These are phyloP conservation scores for Heliconius nattereri DNA, from an alignment of 1,140 invertebrate genomes.

Conservation along the genomic window DNA sequence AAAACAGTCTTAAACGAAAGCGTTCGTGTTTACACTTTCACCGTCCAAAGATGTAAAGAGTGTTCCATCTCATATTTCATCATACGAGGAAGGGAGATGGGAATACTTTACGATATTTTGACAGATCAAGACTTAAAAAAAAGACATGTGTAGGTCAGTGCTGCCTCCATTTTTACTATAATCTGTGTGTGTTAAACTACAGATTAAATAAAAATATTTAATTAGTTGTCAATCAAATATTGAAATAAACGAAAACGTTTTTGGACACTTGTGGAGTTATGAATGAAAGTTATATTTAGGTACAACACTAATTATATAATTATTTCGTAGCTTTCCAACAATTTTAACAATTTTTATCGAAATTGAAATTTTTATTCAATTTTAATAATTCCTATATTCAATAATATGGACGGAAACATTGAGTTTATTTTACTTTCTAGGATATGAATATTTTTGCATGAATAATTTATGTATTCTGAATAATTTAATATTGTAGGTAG, in stretches of 20 bases:
- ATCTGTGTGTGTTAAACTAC: not conserved
- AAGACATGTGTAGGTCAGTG: slow-evolving; percentile 1
- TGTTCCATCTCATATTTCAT: slow-evolving; percentile 28
- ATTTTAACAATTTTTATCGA: not conserved
- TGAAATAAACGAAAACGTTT: not conserved
- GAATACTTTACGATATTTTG: slow-evolving; percentile 10
- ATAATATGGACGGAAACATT: not conserved
- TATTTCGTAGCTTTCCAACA: not conserved
- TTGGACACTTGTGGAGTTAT: not conserved
- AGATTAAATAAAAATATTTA: not conserved
- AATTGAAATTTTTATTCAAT: not conserved
- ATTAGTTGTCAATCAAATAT: slow-evolving; percentile 6
- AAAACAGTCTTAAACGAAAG: slow-evolving; percentile 54
- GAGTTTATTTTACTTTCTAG: not conserved
- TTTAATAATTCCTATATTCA: too few species aligned
- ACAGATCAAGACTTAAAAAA: slow-evolving; percentile 11
- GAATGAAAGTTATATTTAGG: not conserved
- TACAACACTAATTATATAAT: not conserved
- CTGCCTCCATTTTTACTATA: not conserved
- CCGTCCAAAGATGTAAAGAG: slow-evolving; percentile 38
- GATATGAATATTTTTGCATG: not conserved
- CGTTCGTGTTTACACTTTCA: slow-evolving; percentile 66
- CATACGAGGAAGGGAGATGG: slow-evolving; percentile 5
- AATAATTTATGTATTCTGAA: too few species aligned
- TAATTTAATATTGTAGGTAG: too few species aligned